Evolutionary conservation across 2,113 vertebrate species (phyloP).

Genomic region (Lophochroa leadbeateri): DNA sequence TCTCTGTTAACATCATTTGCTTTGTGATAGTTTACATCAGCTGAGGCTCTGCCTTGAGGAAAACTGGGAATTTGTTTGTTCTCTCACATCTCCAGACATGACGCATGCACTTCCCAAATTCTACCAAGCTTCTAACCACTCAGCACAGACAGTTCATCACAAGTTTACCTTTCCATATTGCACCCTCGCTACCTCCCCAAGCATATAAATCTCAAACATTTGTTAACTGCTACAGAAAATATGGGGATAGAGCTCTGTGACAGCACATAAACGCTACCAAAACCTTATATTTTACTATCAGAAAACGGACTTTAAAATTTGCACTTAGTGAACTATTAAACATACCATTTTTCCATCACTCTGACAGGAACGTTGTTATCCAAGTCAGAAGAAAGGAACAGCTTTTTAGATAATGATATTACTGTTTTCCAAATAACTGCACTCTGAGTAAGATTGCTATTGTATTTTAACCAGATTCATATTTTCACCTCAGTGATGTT

Average conservation of each 20-base stretch:
- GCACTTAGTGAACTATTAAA: constrained; percentile 21
- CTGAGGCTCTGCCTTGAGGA: neutral
- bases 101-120: neutral
- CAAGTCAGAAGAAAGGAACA: constrained; percentile 24
- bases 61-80: neutral
- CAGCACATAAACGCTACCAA: constrained; percentile 32
- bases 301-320: constrained; percentile 44
- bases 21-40: neutral
- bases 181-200: neutral
- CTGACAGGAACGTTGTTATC: constrained; percentile 14
- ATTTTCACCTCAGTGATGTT: neutral
- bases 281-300: constrained; percentile 15
- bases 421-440: constrained; percentile 21
- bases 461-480: neutral
- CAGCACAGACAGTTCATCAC: neutral
- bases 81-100: neutral
- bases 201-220: neutral
- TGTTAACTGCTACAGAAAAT: neutral
- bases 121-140: neutral
- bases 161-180: neutral
- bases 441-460: neutral
- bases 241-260: neutral
- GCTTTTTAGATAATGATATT: neutral
- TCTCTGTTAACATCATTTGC: neutral
- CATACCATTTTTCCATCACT: constrained; percentile 36